phyloP scores from a whole-genome alignment of 2,797 vertebrate genomes.

The Eurystomus glaucurus region DNA sequence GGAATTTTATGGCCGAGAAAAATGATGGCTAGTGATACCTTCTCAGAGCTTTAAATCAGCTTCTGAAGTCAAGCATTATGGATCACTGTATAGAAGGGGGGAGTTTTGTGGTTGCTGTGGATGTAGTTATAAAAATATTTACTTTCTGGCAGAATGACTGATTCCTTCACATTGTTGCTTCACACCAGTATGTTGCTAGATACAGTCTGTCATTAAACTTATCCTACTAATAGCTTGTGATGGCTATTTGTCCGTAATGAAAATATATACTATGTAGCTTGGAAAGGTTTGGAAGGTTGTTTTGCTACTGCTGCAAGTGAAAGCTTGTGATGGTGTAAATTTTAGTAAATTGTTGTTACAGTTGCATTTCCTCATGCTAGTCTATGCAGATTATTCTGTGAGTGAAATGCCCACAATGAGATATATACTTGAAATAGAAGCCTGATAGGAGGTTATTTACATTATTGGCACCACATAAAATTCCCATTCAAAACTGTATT shows the following conservation, averaged over 20 bases:
- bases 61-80: constrained; percentile 29
- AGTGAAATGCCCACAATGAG: not conserved
- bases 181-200: not conserved
- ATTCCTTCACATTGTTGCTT: constrained; percentile 15
- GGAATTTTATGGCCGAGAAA: constrained; percentile 11
- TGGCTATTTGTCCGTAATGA: not conserved
- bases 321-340: not conserved
- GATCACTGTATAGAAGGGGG: constrained; percentile 28
- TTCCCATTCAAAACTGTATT: not conserved
- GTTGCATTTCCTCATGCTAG: not conserved
- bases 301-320: not conserved
- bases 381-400: not conserved
- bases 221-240: not conserved
- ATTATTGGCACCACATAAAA: not conserved
- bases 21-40: constrained; percentile 14
- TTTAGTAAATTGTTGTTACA: not conserved
- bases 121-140: constrained; percentile 54
- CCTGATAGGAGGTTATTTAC: not conserved
- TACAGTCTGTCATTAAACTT: not conserved
- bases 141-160: constrained; percentile 20
- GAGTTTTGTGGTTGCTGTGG: constrained; percentile 62
- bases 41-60: constrained; percentile 37
- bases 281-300: not conserved
- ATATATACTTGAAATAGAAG: not conserved
- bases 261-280: not conserved